Percentiles rank a stretch among this genome's conserved stretches.
These are phyloP conservation scores for Theodoxus fluviatilis DNA, from an alignment of 2,888 invertebrate species.

Conservation along the genomic window DNA sequence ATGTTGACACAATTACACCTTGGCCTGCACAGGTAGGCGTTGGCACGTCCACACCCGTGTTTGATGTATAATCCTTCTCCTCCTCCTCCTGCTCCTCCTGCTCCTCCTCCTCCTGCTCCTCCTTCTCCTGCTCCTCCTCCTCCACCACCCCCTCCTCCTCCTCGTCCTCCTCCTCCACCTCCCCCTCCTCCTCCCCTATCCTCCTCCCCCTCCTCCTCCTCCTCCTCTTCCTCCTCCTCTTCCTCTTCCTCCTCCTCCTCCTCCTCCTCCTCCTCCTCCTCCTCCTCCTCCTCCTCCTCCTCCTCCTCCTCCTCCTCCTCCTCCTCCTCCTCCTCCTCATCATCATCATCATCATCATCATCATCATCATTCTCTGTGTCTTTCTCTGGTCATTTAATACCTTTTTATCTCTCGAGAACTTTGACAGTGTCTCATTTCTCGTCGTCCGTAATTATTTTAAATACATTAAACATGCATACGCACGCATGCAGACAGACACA, in stretches of 20 bases:
- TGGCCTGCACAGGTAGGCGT: no score
- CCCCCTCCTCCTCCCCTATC: neutral
- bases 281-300: neutral
- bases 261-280: slow-evolving; percentile 3
- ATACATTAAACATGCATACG: neutral
- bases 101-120: slow-evolving; percentile 1
- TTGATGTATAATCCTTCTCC: no score
- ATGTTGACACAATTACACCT: no score
- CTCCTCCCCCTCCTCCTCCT: slow-evolving; percentile 1
- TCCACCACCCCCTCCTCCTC: neutral
- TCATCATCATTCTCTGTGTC: neutral
- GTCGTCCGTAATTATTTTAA: neutral
- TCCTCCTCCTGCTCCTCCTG: neutral
- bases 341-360: neutral
- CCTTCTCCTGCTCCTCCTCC: neutral
- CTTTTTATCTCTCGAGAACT: neutral
- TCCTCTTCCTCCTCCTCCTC: slow-evolving; percentile 1
- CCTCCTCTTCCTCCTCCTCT: neutral
- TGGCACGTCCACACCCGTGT: no score
- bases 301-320: slow-evolving; percentile 1
- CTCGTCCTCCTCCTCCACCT: neutral
- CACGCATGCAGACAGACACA: neutral
- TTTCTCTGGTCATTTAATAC: neutral
- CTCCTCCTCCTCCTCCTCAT: neutral
- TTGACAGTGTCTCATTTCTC: neutral